A percentile compares a stretch with the other conserved stretches of the same genome.
Conservation (phyloP, 2,888 invertebrate species). For the Disparrhopalites patrizii region DNA sequence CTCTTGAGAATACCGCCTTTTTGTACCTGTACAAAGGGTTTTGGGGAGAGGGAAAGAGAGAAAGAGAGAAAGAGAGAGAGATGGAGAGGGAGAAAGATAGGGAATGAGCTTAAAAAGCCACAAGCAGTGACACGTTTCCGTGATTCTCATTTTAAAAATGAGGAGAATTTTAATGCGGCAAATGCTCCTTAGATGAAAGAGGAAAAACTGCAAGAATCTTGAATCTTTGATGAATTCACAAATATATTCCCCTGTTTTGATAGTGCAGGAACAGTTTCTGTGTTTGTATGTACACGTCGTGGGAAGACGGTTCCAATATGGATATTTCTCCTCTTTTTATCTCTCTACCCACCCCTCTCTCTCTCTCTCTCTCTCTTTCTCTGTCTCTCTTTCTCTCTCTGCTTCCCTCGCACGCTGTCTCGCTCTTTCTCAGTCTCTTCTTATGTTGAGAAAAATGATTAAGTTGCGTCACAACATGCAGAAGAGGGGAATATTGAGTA, state of each 20-base stretch:
- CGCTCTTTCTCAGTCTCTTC: too few species aligned
- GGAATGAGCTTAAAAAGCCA: conserved; percentile 1
- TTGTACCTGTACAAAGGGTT: not conserved
- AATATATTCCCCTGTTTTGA: not conserved
- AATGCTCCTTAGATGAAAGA: too few species aligned
- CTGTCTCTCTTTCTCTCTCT: too few species aligned
- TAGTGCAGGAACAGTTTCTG: not conserved
- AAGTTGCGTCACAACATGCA: conserved; percentile 17
- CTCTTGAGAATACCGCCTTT: not conserved
- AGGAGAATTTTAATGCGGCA: conserved; percentile 20
- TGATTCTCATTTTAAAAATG: conserved; percentile 15
- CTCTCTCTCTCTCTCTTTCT: too few species aligned
- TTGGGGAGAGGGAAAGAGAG: not conserved
- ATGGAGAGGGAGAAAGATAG: not conserved
- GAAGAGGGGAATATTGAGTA: not conserved
- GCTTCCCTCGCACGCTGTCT: too few species aligned
- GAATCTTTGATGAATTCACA: not conserved
- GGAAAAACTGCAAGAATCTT: too few species aligned
- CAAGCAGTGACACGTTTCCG: conserved; percentile 20
- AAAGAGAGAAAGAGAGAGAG: too few species aligned
- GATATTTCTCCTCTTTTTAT: too few species aligned
- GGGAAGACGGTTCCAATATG: not conserved
- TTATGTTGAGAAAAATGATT: conserved; percentile 3
- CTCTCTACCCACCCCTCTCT: too few species aligned
- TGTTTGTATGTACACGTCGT: not conserved